Evolutionary conservation across 2,113 vertebrate genomes (phyloP).

Genomic region (Nannospalax galili): DNA sequence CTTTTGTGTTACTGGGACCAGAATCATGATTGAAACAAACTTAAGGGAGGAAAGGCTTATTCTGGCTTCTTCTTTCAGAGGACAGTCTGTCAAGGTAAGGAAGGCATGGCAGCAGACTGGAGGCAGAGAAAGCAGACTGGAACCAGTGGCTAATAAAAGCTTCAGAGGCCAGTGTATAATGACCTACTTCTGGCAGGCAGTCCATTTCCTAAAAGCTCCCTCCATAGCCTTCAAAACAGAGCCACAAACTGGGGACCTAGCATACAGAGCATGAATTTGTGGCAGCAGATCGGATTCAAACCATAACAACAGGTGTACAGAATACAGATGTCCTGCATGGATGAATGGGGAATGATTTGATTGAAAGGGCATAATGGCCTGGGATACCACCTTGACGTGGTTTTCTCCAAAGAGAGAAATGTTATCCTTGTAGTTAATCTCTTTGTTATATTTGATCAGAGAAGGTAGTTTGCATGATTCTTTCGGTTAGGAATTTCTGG

Average conservation of each 20-base stretch:
- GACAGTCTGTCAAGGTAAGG: not conserved
- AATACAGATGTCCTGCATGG: not conserved
- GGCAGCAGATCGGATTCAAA: not conserved
- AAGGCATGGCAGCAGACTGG: not conserved
- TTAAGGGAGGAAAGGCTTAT: not conserved
- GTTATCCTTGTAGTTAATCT: not conserved
- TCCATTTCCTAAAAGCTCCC: not conserved
- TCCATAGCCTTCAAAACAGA: not conserved
- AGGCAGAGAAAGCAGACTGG: not conserved
- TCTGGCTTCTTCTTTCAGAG: not conserved
- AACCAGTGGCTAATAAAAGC: not conserved
- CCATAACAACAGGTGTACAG: not conserved
- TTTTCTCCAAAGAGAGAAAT: slow-evolving; percentile 21
- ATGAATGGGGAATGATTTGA: not conserved
- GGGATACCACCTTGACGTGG: not conserved
- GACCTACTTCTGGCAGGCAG: not conserved
- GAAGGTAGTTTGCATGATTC: not conserved
- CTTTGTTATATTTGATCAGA: not conserved
- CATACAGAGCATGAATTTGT: not conserved
- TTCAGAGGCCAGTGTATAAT: not conserved
- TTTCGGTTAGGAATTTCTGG: slow-evolving; percentile 17
- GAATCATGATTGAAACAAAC: not conserved
- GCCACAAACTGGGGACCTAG: not conserved
- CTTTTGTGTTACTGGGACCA: not conserved
- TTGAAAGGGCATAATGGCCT: not conserved